These are phyloP conservation scores for Nebria brevicollis DNA, from an alignment of 2,888 invertebrate species.

Conservation along the genomic window DNA sequence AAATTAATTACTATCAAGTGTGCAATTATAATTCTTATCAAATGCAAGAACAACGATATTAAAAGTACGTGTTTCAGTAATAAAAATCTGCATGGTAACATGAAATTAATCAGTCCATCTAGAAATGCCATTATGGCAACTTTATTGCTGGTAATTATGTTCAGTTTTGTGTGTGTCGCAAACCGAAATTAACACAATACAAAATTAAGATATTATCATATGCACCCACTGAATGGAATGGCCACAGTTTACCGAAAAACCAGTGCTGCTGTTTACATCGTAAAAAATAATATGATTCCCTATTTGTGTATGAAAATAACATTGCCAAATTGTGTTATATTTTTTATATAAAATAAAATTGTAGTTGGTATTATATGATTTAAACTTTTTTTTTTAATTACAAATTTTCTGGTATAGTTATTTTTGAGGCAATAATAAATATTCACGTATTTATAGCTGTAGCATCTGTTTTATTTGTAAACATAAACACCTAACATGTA, in stretches of 20 bases:
- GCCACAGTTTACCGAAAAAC: neutral
- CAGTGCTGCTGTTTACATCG: neutral
- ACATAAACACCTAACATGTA: no score
- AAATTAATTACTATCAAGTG: neutral
- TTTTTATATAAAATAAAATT: no score
- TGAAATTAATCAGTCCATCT: constrained; percentile 34
- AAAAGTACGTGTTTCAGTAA: neutral
- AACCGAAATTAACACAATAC: constrained; percentile 37
- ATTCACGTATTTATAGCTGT: no score
- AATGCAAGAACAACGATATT: neutral
- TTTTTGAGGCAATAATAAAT: no score
- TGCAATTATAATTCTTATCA: neutral
- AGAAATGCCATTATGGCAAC: constrained; percentile 35
- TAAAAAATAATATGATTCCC: constrained; percentile 9
- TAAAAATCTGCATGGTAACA: constrained; percentile 34
- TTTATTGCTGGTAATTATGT: constrained; percentile 40
- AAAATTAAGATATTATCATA: constrained; percentile 41
- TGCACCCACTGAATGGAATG: neutral
- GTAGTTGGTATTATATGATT: no score
- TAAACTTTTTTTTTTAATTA: no score
- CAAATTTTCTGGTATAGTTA: no score
- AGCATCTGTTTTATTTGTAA: no score
- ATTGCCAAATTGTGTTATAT: neutral
- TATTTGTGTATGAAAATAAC: neutral
- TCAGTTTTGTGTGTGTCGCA: constrained; percentile 26